Base-by-base conservation (phyloP, 2,797 vertebrate species). In the Gila robusta region DNA sequence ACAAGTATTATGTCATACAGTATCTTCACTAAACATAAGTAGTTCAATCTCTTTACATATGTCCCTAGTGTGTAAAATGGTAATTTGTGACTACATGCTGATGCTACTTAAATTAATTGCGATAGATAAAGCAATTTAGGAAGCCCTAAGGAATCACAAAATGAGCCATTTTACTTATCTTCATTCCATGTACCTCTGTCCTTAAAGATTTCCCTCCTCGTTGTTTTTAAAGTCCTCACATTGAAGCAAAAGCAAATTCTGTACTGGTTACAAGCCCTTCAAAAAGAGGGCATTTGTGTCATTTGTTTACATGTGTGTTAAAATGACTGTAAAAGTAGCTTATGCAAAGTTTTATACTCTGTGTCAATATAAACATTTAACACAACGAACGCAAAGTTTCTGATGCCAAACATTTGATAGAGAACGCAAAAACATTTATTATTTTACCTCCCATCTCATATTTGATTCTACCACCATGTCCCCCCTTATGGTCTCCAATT, bases 11-110 rank as follows among this genome's bases (percentile, higher is more conserved):
- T 76, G 71, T 76, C 82, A 83, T 47, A 28, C 37, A 62, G 56
- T 79, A 89, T 88, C 88, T 87, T 84, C 87, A 92, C 92, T 88
- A 88, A 90, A 94, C 94, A 94, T 93, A 83, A 82, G 93, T 93
- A 93, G 92, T 92, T 94, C 89, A 79, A 86, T 91, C 82, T 87
- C 87, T 89, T 80, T 90, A 79, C 26, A 56, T 70, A 4, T 16
- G 32, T 95, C 94, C 92, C 92, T 39, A n/a, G 92, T 96, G 96
- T 97, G 96, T 96, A 97, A 96, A 94, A 95, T 96, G 95, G 96
- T 96, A 97, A 98, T 98, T 97, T 98, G 97, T 97, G 96, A 97
- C 96, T 95, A 94, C 95, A 93, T 79, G 90, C 92, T 88, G 77
- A 91, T 91, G 91, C 92, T 93, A 93, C 94, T 94, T 95, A 92